These are phyloP conservation scores for Pelodiscus sinensis DNA, from an alignment of 2,113 vertebrate species.

Conservation along the genomic window DNA sequence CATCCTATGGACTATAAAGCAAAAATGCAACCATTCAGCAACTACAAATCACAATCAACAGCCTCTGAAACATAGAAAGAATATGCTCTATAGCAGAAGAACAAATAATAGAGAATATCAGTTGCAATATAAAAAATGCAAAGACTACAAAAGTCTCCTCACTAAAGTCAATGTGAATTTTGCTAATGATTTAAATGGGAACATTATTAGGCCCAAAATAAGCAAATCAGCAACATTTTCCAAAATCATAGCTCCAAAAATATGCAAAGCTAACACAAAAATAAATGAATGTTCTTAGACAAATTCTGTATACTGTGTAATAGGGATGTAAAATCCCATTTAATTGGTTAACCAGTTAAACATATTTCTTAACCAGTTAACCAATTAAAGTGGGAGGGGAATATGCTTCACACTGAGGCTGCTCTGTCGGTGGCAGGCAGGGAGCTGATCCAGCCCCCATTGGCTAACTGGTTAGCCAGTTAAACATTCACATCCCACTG, in stretches of 20 bases:
- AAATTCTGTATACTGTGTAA: not conserved
- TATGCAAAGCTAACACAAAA: not conserved
- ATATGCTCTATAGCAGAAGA: not conserved
- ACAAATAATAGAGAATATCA: not conserved
- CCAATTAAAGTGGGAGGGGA: too few relatives aligned
- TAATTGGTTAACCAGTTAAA: too few relatives aligned
- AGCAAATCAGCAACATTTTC: not conserved
- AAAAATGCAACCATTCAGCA: not conserved
- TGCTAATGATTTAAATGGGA: not conserved
- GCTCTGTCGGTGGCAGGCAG: too few relatives aligned
- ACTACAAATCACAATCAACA: not conserved
- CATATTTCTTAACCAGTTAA: too few relatives aligned
- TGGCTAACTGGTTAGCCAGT: too few relatives aligned
- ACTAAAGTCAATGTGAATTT: not conserved
- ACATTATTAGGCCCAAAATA: not conserved
- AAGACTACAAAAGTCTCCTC: not conserved
- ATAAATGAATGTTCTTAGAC: not conserved
- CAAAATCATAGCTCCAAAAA: not conserved
- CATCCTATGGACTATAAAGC: not conserved
- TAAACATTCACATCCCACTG: too few relatives aligned
- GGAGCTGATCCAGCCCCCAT: too few relatives aligned
- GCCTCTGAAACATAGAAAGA: not conserved
- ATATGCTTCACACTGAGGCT: too few relatives aligned
- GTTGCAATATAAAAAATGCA: not conserved
- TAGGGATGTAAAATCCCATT: too few relatives aligned